Evolutionary conservation across 2,888 invertebrate species (phyloP).

Genomic region (Dione juno): DNA sequence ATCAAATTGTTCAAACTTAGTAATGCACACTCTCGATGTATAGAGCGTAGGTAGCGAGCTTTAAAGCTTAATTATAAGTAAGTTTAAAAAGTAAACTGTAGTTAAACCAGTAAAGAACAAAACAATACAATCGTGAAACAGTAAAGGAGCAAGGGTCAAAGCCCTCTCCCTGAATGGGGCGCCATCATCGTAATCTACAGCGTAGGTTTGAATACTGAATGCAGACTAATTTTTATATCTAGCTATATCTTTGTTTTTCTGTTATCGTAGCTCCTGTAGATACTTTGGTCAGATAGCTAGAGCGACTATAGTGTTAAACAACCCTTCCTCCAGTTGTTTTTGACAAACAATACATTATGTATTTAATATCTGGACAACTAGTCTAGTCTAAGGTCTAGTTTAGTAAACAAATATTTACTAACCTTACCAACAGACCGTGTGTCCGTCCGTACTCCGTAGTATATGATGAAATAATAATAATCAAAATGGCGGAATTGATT

Average conservation of each 20-base stretch:
- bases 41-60: not conserved
- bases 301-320: not conserved
- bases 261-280: not conserved
- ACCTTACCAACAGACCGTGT: no score
- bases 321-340: no score
- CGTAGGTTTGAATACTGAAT: slow-evolving; percentile 15
- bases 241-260: not conserved
- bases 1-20: no score
- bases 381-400: no score
- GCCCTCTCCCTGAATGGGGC: slow-evolving; percentile 24
- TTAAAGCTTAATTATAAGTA: not conserved
- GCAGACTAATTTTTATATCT: slow-evolving; percentile 17
- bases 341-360: not conserved
- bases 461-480: no score
- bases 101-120: slow-evolving; percentile 15
- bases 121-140: slow-evolving; percentile 19
- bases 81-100: not conserved
- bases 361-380: no score
- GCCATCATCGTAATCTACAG: slow-evolving; percentile 16
- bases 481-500: not conserved
- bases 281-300: not conserved
- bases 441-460: no score
- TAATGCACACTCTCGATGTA: not conserved
- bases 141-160: slow-evolving; percentile 30
- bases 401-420: no score